Evolutionary conservation across 2,797 vertebrate species (phyloP), one percentile per base, ranked within the genome.

Genomic region (Rousettus madagascariensis): DNA sequence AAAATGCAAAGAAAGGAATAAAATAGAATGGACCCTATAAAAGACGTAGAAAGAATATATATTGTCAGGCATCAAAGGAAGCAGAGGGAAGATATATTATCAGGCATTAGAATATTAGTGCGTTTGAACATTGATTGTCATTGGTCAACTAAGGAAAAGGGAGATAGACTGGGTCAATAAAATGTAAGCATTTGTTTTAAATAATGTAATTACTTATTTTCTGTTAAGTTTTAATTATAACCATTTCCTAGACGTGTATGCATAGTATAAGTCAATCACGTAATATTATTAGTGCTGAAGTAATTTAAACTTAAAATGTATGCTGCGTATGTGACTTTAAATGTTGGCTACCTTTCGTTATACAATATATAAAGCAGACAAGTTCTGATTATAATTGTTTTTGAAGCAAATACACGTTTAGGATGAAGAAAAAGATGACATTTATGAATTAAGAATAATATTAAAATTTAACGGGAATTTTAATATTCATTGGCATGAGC

Each of bases 381-480:
- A 90, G 53, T 77, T 83, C 65, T 84, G 61, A 30, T 61, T 95
- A 61, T 55, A 41, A 49, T 78, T 51, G 69, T 55, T 69, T 95
- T 83, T 59, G 46, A 80, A 96, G 86, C 43, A 90, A 90, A 90
- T 49, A 8, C 0, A 79, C 87, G 41, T 85, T 88, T 59, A 71
- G 74, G 91, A 63, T 82, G 79, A 80, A 80, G 55, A 53, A 86
- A 94, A 41, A 68, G 15, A 8, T 15, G 75, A 24, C 8, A 84
- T 20, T 91, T 85, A 51, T 59, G 51, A 85, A 71, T 80, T 72
- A 66, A 88, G 15, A 65, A n/a, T 72, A 79, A 51, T 53, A 86
- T 59, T 87, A 93, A 86, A 68, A 92, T 86, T 89, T 75, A 88
- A 95, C 28, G 57, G 33, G n/a, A 75, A 78, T 38, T 93, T 90